phyloP scores from a whole-genome alignment of 2,113 vertebrate genomes.

The Pseudorectes ferrugineus region DNA sequence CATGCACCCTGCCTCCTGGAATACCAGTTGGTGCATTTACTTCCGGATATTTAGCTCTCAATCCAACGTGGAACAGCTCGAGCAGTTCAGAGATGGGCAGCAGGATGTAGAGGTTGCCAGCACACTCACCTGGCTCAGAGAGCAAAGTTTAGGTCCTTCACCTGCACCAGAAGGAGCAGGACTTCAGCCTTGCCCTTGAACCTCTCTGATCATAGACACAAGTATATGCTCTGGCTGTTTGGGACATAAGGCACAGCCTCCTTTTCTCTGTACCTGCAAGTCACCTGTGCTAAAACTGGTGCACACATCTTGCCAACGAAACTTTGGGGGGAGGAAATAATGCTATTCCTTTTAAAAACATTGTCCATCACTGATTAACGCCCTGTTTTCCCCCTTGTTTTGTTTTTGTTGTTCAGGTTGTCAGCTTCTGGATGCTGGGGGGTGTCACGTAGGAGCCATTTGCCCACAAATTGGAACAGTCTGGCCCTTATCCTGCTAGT shows the following conservation, averaged over 20 bases:
- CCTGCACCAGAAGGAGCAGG: neutral
- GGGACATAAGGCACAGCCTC: neutral
- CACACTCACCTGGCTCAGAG: neutral
- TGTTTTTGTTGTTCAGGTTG: neutral
- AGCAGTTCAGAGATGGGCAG: neutral
- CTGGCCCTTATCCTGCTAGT: neutral
- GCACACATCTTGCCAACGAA: neutral
- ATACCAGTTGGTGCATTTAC: neutral
- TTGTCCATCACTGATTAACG: neutral
- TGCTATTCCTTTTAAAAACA: neutral
- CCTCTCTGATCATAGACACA: neutral
- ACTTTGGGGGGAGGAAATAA: neutral
- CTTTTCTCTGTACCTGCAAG: neutral
- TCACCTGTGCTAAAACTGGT: neutral
- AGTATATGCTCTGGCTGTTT: accelerated
- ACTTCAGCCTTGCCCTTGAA: neutral
- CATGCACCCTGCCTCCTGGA: neutral
- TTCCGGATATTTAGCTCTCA: neutral
- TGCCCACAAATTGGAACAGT: neutral
- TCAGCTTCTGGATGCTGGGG: neutral
- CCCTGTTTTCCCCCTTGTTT: neutral
- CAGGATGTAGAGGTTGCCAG: neutral
- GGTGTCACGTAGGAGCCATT: neutral
- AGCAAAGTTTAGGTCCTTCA: neutral
- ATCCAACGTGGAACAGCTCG: accelerated